Percentiles rank a stretch among this genome's conserved stretches.
These are phyloP conservation scores for Pseudomyrmex gracilis DNA, from an alignment of 1,140 invertebrate species.

Conservation along the genomic window DNA sequence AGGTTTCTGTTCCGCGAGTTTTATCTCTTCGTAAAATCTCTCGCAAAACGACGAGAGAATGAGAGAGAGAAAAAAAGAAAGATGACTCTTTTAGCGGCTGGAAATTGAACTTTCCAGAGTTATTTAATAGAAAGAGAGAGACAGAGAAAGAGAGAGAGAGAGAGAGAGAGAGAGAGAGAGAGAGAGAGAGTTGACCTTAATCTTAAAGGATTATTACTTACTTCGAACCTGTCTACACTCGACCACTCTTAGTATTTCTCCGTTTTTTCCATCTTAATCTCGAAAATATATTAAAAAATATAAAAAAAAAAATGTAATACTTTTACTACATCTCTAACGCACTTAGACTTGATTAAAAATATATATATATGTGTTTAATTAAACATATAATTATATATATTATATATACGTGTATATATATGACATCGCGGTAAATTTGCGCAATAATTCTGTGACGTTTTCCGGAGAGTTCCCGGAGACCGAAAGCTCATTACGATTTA, in stretches of 20 bases:
- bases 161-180: no score
- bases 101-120: slow-evolving; percentile 63
- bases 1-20: slow-evolving; percentile 19
- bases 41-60: not conserved
- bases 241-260: slow-evolving; percentile 21
- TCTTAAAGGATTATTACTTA: slow-evolving; percentile 68
- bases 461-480: no score
- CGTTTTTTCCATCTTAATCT: slow-evolving; percentile 2
- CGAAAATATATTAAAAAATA: slow-evolving; percentile 24
- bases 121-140: slow-evolving; percentile 40
- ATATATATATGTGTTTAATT: no score
- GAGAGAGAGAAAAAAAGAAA: not conserved
- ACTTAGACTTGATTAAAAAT: no score
- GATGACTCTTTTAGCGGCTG: slow-evolving; percentile 37
- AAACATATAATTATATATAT: no score
- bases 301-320: not conserved
- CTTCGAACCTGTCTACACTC: not conserved
- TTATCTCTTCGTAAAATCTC: slow-evolving; percentile 19
- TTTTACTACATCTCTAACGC: no score
- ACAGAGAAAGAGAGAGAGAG: no score
- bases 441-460: no score
- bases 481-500: slow-evolving; percentile 23
- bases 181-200: slow-evolving; percentile 40
- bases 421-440: no score
- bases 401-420: no score